Percentiles rank a stretch among this genome's conserved stretches.
phyloP scores from a whole-genome alignment of 2,888 invertebrate species.

The Morpho achilles region DNA sequence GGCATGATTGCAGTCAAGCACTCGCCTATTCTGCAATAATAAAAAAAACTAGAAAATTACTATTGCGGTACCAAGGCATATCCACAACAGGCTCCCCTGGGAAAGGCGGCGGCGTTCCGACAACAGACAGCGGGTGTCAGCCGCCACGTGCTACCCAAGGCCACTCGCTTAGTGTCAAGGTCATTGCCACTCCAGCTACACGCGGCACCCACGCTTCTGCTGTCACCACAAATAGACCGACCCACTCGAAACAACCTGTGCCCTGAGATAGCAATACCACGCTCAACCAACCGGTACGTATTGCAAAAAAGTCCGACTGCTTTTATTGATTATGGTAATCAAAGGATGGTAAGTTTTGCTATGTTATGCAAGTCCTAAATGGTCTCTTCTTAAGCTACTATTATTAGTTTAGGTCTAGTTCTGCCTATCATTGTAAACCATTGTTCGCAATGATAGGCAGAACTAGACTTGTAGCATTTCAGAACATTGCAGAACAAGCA shows the following conservation, averaged over 20 bases:
- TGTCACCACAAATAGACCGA: conserved; percentile 78
- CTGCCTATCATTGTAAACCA: too few relatives aligned
- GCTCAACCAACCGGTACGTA: conserved; percentile 16
- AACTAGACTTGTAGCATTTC: too few relatives aligned
- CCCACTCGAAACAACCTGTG: conserved; percentile 65
- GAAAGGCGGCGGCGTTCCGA: conserved; percentile 79
- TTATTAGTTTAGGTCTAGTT: too few relatives aligned
- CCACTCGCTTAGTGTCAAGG: conserved; percentile 80
- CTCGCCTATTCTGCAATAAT: too few relatives aligned
- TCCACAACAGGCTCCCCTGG: conserved; percentile 76
- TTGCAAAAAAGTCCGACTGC: not conserved
- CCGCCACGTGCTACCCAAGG: conserved; percentile 79
- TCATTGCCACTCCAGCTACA: conserved; percentile 78
- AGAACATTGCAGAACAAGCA: too few relatives aligned
- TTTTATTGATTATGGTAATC: too few relatives aligned
- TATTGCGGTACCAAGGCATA: conserved; percentile 44
- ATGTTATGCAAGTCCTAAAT: too few relatives aligned
- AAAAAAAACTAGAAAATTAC: not conserved
- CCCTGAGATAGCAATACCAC: conserved; percentile 54
- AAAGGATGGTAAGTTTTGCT: too few relatives aligned
- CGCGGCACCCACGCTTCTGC: conserved; percentile 76
- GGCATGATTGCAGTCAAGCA: too few relatives aligned
- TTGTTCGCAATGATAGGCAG: too few relatives aligned
- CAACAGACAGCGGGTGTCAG: conserved; percentile 79
- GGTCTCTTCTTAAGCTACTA: too few relatives aligned